A percentile compares a stretch with the other conserved stretches of the same genome.
Evolutionary conservation across 2,113 vertebrate species (phyloP).

Genomic region (Mustela nigripes): DNA sequence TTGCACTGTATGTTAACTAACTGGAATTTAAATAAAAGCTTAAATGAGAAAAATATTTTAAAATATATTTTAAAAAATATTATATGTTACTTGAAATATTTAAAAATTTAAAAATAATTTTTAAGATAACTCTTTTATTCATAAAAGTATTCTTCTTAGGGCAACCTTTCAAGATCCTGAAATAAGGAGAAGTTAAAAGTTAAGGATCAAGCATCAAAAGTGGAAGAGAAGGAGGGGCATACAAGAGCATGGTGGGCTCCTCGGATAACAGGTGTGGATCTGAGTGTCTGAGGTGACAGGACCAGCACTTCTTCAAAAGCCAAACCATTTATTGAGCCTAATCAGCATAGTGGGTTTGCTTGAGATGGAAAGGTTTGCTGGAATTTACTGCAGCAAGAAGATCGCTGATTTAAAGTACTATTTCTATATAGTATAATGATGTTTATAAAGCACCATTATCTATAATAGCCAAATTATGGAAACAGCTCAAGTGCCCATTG

Average conservation of each 20-base stretch:
- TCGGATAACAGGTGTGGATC: slow-evolving; percentile 96
- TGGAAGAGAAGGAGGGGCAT: slow-evolving; percentile 90
- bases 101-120: background rate
- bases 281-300: slow-evolving; percentile 53
- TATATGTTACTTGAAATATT: background rate
- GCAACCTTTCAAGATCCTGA: background rate
- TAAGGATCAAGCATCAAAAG: slow-evolving; percentile 79
- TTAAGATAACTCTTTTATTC: background rate
- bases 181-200: slow-evolving; percentile 85
- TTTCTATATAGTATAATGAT: background rate
- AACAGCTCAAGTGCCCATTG: background rate
- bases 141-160: background rate
- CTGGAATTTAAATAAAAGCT: background rate
- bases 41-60: background rate
- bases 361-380: background rate
- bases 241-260: slow-evolving; percentile 95
- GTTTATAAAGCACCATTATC: background rate
- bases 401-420: slow-evolving; percentile 4
- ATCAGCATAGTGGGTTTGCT: background rate
- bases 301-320: background rate
- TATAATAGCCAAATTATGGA: background rate
- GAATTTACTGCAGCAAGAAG: background rate
- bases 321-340: rapidly evolving
- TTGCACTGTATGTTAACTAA: background rate
- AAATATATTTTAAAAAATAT: background rate